A percentile compares a stretch with the other conserved stretches of the same genome.
Conservation (phyloP, 2,113 vertebrate genomes). For the Paratilapia polleni region DNA sequence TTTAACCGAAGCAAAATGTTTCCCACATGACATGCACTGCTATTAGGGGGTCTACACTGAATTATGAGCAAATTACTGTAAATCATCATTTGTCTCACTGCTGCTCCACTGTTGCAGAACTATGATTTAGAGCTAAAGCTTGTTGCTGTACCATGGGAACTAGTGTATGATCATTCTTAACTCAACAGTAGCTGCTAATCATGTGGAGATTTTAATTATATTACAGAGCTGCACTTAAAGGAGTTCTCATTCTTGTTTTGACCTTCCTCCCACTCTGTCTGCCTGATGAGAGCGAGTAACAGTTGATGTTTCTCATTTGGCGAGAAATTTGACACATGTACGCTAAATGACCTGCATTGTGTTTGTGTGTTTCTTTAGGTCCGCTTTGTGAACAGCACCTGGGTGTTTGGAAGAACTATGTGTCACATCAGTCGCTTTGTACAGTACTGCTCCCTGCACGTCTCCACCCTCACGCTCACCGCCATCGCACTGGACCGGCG, state of each 20-base stretch:
- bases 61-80: neutral
- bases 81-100: neutral
- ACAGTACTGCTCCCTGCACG: constrained; percentile 93
- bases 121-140: neutral
- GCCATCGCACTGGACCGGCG: constrained; percentile 93
- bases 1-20: neutral
- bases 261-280: neutral
- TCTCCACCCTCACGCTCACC: constrained; percentile 92
- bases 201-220: neutral
- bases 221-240: neutral
- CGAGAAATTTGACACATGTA: too few species aligned
- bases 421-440: constrained; percentile 95
- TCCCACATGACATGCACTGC: neutral
- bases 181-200: neutral
- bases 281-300: neutral
- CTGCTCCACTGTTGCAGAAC: neutral
- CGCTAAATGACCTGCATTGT: neutral
- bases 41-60: neutral
- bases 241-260: neutral
- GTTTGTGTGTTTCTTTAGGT: constrained; percentile 76
- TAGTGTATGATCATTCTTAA: neutral
- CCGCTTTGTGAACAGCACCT: constrained; percentile 93
- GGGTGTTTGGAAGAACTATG: constrained; percentile 93
- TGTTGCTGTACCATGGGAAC: neutral
- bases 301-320: too few species aligned